Evolutionary conservation across 2,113 vertebrate genomes (phyloP), one percentile per base, ranked within the genome.

Genomic region (Corythoichthys haematopterus): DNA sequence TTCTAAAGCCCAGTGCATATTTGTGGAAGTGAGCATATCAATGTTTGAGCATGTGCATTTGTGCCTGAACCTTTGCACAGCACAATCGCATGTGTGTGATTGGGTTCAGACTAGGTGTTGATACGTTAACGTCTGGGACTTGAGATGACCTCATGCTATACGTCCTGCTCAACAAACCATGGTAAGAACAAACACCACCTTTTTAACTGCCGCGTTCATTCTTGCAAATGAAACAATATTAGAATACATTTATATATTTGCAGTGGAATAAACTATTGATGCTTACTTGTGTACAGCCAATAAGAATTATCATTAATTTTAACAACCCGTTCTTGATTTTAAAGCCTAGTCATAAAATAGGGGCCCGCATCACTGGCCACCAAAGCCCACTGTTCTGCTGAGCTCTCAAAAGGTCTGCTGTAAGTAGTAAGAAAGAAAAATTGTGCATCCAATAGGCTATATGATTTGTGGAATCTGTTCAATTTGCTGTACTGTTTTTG

Each of bases 1-100:
- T 77, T 76, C 70, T 78, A 66, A 78, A 73, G 80, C 84, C 76
- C 64, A 55, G 72, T 63, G 70, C 33, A 66, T 72, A 56, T 74
- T 55, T 56, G 57, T 51, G 64, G 76, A 69, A 55, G 66, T 11
- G 58, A 48, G 45, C 35, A 48, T 58, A 53, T 79, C 67, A 65
- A 69, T 72, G 76, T 70, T 70, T 58, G 65, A 74, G 81, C 77
- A 45, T 79, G 80, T 74, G 78, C 76, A 70, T 77, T 72, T 81
- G 80, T 62, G 79, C 80, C 77, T 80, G 82, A 81, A 85, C 75
- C 79, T 80, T 62, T 59, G 65, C 76, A 70, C 64, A 81, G 66
- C 82, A 78, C 78, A 79, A 72, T 74, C 45, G 20, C 20, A 28
- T 28, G 77, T 86, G 82, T 80, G 75, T 79, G 83, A 83, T 74